Evolutionary conservation across 2,888 invertebrate genomes (phyloP).

Genomic region (Ormyrus rosae): DNA sequence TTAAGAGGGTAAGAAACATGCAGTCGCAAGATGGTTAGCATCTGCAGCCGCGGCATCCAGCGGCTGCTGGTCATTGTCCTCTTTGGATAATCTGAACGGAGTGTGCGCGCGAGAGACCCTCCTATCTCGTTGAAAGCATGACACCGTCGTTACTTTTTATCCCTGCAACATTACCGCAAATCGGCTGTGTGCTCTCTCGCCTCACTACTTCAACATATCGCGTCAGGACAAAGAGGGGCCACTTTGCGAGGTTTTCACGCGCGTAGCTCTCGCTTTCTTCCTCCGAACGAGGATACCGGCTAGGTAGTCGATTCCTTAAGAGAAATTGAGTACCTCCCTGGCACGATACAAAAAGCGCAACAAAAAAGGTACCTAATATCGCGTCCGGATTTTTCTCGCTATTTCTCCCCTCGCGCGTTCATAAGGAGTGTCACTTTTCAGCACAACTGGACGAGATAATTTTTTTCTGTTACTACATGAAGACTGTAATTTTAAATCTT

Average conservation of each 20-base stretch:
- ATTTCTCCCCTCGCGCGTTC: not conserved
- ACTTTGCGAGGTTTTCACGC: conserved; percentile 11
- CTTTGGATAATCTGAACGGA: conserved; percentile 26
- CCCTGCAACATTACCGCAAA: conserved; percentile 55
- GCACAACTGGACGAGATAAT: no score
- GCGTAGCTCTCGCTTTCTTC: not conserved
- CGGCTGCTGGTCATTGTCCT: conserved; percentile 24
- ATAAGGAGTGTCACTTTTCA: not conserved
- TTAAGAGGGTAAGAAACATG: no score
- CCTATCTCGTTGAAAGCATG: conserved; percentile 59
- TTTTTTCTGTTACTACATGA: no score
- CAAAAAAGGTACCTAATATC: conserved; percentile 15
- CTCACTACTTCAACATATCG: conserved; percentile 29
- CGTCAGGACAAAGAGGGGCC: conserved; percentile 21
- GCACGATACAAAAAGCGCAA: conserved; percentile 1
- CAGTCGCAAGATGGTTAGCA: conserved; percentile 2
- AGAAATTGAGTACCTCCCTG: conserved; percentile 27
- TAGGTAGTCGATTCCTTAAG: conserved; percentile 32
- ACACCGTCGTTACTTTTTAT: conserved; percentile 64
- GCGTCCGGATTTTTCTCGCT: not conserved
- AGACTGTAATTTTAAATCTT: no score
- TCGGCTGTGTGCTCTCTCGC: conserved; percentile 8
- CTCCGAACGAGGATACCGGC: not conserved
- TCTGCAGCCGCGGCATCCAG: not conserved
- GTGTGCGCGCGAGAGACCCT: not conserved